A percentile compares a stretch with the other conserved stretches of the same genome.
Conservation (phyloP, 2,113 vertebrate genomes). For the Carlito syrichta region DNA sequence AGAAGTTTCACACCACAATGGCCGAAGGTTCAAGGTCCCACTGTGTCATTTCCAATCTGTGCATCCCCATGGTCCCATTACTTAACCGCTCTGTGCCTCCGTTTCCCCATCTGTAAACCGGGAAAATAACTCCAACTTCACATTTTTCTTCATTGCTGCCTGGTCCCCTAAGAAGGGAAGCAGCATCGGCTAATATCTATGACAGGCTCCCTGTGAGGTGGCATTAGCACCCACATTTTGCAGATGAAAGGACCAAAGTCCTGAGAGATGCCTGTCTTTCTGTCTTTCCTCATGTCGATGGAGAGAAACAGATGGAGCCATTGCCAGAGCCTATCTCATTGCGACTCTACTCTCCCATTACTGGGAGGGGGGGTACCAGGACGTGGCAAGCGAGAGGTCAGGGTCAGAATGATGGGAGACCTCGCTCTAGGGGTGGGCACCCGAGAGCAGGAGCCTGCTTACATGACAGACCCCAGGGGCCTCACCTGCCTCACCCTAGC, state of each 20-base stretch:
- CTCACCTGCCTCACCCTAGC: neutral
- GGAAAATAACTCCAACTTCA: neutral
- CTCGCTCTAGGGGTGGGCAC: no score
- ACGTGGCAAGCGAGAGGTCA: accelerated
- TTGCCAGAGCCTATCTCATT: accelerated
- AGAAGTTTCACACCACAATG: neutral
- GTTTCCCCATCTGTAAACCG: neutral
- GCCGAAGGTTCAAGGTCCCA: neutral
- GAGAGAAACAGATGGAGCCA: neutral
- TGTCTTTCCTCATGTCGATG: neutral
- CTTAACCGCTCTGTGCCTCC: neutral
- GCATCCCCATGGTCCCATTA: accelerated
- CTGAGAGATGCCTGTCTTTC: neutral
- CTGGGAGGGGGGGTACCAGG: neutral
- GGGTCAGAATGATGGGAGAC: accelerated
- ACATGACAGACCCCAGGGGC: accelerated
- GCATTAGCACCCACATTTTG: neutral
- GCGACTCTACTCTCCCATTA: no score
- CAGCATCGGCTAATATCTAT: neutral
- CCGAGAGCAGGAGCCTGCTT: no score
- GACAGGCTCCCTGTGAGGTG: neutral
- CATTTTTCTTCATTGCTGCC: neutral
- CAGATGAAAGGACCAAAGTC: neutral
- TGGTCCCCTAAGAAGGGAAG: neutral
- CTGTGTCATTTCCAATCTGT: neutral